Evolutionary conservation across 2,888 invertebrate species (phyloP), one percentile per base, ranked within the genome.

Genomic region (Panopea generosa): DNA sequence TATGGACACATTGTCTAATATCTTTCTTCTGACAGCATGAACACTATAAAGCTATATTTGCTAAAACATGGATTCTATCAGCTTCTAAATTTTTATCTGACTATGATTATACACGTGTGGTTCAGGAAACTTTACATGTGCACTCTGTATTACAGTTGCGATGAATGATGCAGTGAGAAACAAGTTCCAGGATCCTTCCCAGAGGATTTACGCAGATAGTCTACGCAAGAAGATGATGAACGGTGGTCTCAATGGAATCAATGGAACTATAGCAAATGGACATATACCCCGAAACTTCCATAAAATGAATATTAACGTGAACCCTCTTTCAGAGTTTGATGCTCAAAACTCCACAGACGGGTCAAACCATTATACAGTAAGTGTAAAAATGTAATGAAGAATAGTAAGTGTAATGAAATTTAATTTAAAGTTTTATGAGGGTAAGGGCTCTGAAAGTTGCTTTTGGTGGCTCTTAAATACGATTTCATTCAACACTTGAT

Each of bases 241-340:
- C 57, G 88, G 89, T 18, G 84, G 86, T 7, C 69, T 82, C 49
- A 66, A 67, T 33, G 76, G 76, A 11, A 66, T 83, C 18, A 88
- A 86, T 49, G 87, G 87, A 18, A 79, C 80, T 7, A 76, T 87
- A 33, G 81, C 84, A 38, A 87, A 87, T 60, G 88, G 88, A 29
- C 87, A 87, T 69, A 81, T 82, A 52, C 84, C 84, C 18, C 82
- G 88, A 47, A 72, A 80, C 53, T 79, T 83, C 66, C 82, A 84
- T 52, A 86, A 86, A 74, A 83, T 87, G 86, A 89, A 87, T 69
- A 84, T 88, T 55, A 88, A 82, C 77, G 84, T 87, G 26, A 88
- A 87, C 70, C 86, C 88, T 14, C 52, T 88, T 61, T 81, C 86
- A 4, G 85, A 87, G 26, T 50, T 84, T 57, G 86, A 87, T 14